Evolutionary conservation across 2,797 vertebrate species (phyloP).

Genomic region (Philypnodon macrostomus): DNA sequence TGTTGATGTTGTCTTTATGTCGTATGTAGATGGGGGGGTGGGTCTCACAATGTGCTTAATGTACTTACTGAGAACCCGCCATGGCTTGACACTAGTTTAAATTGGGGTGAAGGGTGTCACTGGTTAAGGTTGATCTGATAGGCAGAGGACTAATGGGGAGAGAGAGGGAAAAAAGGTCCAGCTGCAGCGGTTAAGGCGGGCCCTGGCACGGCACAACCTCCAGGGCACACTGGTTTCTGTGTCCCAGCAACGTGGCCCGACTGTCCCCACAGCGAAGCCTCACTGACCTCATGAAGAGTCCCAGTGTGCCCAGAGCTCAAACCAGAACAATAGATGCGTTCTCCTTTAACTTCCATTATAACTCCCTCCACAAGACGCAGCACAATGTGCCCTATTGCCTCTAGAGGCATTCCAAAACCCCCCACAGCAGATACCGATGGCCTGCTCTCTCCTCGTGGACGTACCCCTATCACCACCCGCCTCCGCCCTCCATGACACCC

Average conservation of each 20-base stretch:
- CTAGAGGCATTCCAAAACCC: conserved; percentile 65
- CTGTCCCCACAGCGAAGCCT: conserved; percentile 70
- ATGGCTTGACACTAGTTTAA: not conserved
- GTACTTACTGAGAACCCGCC: too few species aligned
- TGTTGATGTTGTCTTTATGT: too few species aligned
- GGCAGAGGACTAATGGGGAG: conserved; percentile 31
- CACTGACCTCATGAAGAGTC: conserved; percentile 70
- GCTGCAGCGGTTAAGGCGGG: conserved; percentile 82
- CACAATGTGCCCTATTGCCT: conserved; percentile 69
- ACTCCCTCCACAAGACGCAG: conserved; percentile 55
- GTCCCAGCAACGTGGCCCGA: conserved; percentile 56
- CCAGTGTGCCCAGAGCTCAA: conserved; percentile 63
- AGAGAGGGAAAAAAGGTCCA: conserved; percentile 67
- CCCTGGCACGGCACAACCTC: conserved; percentile 89
- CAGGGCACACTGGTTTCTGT: conserved; percentile 84
- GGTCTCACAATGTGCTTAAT: too few species aligned
- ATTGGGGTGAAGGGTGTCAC: not conserved
- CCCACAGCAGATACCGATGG: conserved; percentile 60
- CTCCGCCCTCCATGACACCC: conserved; percentile 47
- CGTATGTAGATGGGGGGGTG: too few species aligned
- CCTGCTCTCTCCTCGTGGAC: conserved; percentile 44
- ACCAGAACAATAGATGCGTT: conserved; percentile 68
- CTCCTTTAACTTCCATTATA: conserved; percentile 68
- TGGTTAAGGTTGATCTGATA: conserved; percentile 8
- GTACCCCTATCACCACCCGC: conserved; percentile 43